Evolutionary conservation across 2,797 vertebrate species (phyloP).

Genomic region (Crocodylus rhombifer): DNA sequence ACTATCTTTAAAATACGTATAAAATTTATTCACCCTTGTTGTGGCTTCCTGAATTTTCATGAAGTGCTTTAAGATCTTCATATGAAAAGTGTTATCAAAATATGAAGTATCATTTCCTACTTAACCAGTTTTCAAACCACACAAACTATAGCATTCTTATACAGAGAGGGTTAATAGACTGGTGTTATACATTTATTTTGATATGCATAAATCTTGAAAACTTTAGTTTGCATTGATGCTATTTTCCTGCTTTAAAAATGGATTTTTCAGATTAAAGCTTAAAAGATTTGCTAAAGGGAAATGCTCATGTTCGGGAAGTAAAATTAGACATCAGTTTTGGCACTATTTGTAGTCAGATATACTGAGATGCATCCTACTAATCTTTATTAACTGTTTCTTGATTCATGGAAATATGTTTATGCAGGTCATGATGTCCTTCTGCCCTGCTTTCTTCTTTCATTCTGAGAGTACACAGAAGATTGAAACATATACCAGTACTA

Average conservation of each 20-base stretch:
- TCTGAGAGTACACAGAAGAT: background rate
- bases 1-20: background rate
- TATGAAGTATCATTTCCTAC: background rate
- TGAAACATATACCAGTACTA: background rate
- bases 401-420: background rate
- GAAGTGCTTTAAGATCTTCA: background rate
- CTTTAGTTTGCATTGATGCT: background rate
- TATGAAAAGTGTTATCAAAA: background rate
- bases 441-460: background rate
- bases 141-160: background rate
- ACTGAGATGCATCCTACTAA: too few species aligned
- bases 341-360: fast-evolving
- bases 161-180: background rate
- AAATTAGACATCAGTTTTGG: background rate
- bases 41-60: background rate
- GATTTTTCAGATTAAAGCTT: too few species aligned
- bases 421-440: background rate
- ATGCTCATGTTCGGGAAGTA: background rate
- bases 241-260: background rate
- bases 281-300: background rate
- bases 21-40: background rate
- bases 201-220: background rate
- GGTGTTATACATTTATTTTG: background rate
- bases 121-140: background rate
- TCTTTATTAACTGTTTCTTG: background rate